A percentile compares a stretch with the other conserved stretches of the same genome.
phyloP scores from a whole-genome alignment of 2,113 vertebrate genomes.

The Scartelaos histophorus region DNA sequence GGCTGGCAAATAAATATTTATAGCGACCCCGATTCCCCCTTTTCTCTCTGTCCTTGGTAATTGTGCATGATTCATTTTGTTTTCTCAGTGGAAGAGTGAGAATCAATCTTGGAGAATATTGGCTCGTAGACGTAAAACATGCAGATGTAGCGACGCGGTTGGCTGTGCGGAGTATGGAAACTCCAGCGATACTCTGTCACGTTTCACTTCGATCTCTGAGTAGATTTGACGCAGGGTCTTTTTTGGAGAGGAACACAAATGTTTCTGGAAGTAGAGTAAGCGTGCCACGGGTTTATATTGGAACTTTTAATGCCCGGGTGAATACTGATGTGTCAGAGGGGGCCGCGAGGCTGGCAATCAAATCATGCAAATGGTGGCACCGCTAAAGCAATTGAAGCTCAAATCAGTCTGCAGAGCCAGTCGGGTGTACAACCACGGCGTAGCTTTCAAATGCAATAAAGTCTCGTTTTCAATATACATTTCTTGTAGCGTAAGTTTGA shows the following conservation, averaged over 20 bases:
- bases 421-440: background rate
- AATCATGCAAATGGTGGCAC: constrained; percentile 9
- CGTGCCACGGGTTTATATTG: constrained; percentile 1
- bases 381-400: constrained; percentile 2
- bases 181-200: constrained; percentile 39
- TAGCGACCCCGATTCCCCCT: constrained; percentile 61
- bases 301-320: constrained; percentile 7
- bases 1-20: constrained; percentile 80
- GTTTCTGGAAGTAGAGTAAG: constrained; percentile 30
- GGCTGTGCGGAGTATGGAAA: constrained; percentile 43
- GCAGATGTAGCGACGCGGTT: constrained; percentile 59
- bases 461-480: background rate
- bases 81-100: constrained; percentile 69
- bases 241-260: constrained; percentile 13
- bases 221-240: constrained; percentile 34
- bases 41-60: constrained; percentile 71
- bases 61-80: constrained; percentile 77
- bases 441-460: constrained; percentile 8
- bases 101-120: constrained; percentile 76
- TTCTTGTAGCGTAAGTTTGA: background rate
- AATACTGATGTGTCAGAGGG: constrained; percentile 9
- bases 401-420: constrained; percentile 1
- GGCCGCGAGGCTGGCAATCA: constrained; percentile 8
- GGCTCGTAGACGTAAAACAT: constrained; percentile 60
- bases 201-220: constrained; percentile 45